A percentile compares a stretch with the other conserved stretches of the same genome.
These are phyloP conservation scores for Rhinoraja longicauda DNA, from an alignment of 2,797 vertebrate genomes.

Conservation along the genomic window DNA sequence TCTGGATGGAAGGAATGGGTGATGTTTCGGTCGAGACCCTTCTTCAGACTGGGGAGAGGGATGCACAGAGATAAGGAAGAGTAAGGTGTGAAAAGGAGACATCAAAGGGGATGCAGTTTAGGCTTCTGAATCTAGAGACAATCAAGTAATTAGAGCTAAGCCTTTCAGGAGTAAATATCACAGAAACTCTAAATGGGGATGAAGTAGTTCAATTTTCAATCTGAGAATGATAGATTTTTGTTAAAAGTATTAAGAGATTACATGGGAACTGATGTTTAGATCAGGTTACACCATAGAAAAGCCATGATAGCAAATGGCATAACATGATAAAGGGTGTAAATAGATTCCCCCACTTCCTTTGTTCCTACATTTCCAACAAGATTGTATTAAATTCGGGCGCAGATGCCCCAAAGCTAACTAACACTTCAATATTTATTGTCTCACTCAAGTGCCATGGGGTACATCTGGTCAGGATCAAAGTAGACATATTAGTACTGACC, in stretches of 20 bases:
- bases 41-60: no score
- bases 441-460: neutral
- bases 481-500: neutral
- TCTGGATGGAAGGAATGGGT: no score
- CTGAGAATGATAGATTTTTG: neutral
- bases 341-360: neutral
- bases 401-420: neutral
- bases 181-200: neutral
- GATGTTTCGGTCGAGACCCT: no score
- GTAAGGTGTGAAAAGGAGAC: no score
- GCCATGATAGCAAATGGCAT: neutral
- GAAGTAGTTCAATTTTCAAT: neutral
- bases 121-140: neutral
- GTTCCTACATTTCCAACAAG: neutral
- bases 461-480: neutral
- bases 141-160: neutral
- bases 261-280: neutral
- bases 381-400: neutral
- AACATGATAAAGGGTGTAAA: neutral
- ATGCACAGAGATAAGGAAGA: no score
- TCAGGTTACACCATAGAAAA: no score
- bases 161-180: neutral
- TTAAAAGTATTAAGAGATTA: neutral
- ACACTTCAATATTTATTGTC: neutral
- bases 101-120: no score